phyloP scores from a whole-genome alignment of 2,113 vertebrate species.

The Sardina pilchardus region DNA sequence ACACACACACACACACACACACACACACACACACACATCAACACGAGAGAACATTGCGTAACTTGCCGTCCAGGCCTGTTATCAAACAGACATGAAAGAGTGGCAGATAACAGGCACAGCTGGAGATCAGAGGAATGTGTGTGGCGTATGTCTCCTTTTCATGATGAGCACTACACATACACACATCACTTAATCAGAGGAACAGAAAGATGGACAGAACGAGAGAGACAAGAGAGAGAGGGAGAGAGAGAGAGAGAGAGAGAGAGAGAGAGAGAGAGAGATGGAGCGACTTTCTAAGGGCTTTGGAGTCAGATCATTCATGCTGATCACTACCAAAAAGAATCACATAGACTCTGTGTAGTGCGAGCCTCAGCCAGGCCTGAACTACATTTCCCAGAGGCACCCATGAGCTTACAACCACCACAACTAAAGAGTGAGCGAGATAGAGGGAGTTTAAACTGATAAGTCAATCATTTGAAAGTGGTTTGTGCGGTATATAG shows the following conservation, averaged over 20 bases:
- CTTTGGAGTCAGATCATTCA: background rate
- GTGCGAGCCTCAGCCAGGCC: too few relatives aligned
- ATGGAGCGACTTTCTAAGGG: background rate
- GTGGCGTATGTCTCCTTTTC: background rate
- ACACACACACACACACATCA: conserved; percentile 13
- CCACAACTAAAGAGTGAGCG: background rate
- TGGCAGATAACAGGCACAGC: background rate
- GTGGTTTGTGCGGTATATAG: too few relatives aligned
- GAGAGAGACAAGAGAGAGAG: background rate
- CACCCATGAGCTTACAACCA: too few relatives aligned
- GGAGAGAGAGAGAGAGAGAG: background rate
- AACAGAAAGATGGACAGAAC: background rate
- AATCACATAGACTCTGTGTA: too few relatives aligned
- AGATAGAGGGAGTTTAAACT: background rate
- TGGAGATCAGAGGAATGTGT: background rate
- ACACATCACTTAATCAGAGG: background rate
- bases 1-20: background rate
- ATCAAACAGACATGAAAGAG: conserved; percentile 1
- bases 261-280: background rate
- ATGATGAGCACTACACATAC: background rate
- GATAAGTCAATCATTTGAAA: too few relatives aligned
- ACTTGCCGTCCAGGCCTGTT: background rate
- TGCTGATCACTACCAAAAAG: too few relatives aligned
- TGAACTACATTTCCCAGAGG: background rate
- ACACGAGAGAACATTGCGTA: background rate